Percentiles rank a stretch among this genome's conserved stretches.
Conservation (phyloP, 64 coral and sea anemone genomes). For the Porites lutea region DNA sequence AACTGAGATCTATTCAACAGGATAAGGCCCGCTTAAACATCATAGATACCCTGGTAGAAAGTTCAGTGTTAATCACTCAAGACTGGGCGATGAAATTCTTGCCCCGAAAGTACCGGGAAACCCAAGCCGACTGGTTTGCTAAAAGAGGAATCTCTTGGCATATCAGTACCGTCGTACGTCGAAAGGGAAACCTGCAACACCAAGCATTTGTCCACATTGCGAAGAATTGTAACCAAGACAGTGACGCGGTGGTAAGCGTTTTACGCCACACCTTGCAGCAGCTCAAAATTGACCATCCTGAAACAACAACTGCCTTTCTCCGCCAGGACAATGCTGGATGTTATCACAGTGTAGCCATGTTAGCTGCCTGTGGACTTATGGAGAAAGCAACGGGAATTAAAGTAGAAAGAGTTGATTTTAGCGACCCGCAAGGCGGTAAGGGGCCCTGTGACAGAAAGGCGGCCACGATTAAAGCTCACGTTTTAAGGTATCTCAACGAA, state of each 20-base stretch:
- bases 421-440: slow-evolving; percentile 33
- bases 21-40: not conserved
- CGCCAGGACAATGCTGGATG: slow-evolving; percentile 1
- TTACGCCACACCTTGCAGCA: not conserved
- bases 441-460: slow-evolving; percentile 18
- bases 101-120: not conserved
- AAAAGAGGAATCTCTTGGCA: slow-evolving; percentile 28
- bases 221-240: not conserved
- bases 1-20: not conserved
- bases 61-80: not conserved
- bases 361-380: not conserved
- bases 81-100: slow-evolving; percentile 8
- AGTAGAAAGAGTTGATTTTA: slow-evolving; percentile 24
- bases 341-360: not conserved
- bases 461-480: slow-evolving; percentile 38
- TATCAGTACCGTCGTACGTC: not conserved
- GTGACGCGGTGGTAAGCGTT: not conserved
- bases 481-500: slow-evolving; percentile 25
- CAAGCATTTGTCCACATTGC: not conserved
- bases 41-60: not conserved
- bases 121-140: slow-evolving; percentile 12
- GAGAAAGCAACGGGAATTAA: not conserved
- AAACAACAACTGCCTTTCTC: not conserved
- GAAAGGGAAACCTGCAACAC: not conserved
- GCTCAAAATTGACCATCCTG: not conserved